These are phyloP conservation scores for Mus musculus DNA, from an alignment of 2,113 vertebrate genomes.

Conservation along the genomic window GRCm39 chr2:74074001-74074500, in stretches of 20 bases:
- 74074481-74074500: conserved; percentile 97
- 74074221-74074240: conserved; percentile 98
- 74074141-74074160: conserved; percentile 87
- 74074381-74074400: conserved; percentile 95
- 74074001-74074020: background rate
- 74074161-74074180: conserved; percentile 99
- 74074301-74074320: conserved; percentile 99
- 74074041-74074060: conserved; percentile 12
- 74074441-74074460: conserved; percentile 98
- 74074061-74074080: conserved; percentile 31
- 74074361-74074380: conserved; percentile 93
- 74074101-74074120: conserved; percentile 74
- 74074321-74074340: conserved; percentile 99
- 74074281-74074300: conserved; percentile 99
- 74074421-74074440: conserved; percentile 98
- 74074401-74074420: conserved; percentile 92
- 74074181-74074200: conserved; percentile 99
- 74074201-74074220: conserved; percentile 99
- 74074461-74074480: conserved; percentile 89
- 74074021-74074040: conserved; percentile 60
- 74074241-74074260: conserved; percentile 94
- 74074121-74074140: conserved; percentile 82
- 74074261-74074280: conserved; percentile 91
- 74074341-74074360: conserved; percentile 99
- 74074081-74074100: conserved; percentile 62